Conservation (phyloP, 2,888 invertebrate genomes). For the Andrena marginata region DNA sequence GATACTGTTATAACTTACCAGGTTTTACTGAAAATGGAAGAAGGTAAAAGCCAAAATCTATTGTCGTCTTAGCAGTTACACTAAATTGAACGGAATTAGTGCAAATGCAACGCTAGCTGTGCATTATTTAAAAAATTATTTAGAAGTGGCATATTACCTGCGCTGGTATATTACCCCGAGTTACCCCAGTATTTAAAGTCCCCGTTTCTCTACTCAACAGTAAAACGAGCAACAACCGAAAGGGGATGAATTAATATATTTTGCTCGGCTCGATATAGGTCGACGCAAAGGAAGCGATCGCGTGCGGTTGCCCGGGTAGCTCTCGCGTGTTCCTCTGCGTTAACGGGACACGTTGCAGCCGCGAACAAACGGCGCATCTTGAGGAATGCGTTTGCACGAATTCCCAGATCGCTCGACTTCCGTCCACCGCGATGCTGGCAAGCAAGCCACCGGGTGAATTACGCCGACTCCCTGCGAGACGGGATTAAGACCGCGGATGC, state of each 20-base stretch:
- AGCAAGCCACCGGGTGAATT: slow-evolving; percentile 39
- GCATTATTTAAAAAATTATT: too few species aligned
- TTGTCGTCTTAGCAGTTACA: too few species aligned
- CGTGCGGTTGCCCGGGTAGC: slow-evolving; percentile 12
- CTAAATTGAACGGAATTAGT: too few species aligned
- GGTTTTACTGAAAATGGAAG: too few species aligned
- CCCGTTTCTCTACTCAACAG: background rate
- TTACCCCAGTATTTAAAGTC: too few species aligned
- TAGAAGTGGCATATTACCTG: too few species aligned
- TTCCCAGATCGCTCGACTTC: slow-evolving; percentile 67
- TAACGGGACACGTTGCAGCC: slow-evolving; percentile 58
- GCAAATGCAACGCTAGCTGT: too few species aligned
- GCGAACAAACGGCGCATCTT: slow-evolving; percentile 40
- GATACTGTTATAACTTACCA: too few species aligned
- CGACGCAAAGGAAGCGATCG: slow-evolving; percentile 29
- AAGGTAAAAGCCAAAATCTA: too few species aligned
- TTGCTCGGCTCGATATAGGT: slow-evolving; percentile 31
- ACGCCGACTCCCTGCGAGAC: slow-evolving; percentile 21
- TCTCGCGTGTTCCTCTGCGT: slow-evolving; percentile 34
- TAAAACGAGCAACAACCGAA: background rate
- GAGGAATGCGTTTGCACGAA: slow-evolving; percentile 60
- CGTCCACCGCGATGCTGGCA: slow-evolving; percentile 52
- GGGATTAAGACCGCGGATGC: slow-evolving; percentile 44
- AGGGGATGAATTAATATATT: background rate
- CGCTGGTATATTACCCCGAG: too few species aligned